These are phyloP conservation scores for Lineus longissimus DNA, from an alignment of 1,140 invertebrate genomes.

Conservation along the genomic window DNA sequence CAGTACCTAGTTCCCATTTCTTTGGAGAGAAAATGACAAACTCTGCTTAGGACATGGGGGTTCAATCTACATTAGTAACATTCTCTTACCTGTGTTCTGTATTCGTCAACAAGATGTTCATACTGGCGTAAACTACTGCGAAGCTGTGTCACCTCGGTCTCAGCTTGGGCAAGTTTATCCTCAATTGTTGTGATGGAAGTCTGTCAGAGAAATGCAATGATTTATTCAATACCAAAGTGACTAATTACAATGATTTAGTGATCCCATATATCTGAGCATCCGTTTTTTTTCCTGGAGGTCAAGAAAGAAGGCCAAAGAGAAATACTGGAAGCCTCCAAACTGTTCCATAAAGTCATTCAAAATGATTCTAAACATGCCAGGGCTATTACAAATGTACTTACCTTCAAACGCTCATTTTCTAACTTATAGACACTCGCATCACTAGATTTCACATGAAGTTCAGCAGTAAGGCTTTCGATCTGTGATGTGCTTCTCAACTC, in stretches of 20 bases:
- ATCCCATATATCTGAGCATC: too few relatives aligned
- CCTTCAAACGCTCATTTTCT: slow-evolving; percentile 48
- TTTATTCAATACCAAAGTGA: too few relatives aligned
- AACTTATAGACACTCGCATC: slow-evolving; percentile 33
- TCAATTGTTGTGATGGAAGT: slow-evolving; percentile 34
- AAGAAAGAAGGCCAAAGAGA: too few relatives aligned
- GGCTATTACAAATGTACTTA: slow-evolving; percentile 16
- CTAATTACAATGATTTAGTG: too few relatives aligned
- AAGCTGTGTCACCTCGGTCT: slow-evolving; percentile 39
- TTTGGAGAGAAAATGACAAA: too few relatives aligned
- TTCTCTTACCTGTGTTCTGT: slow-evolving; percentile 44
- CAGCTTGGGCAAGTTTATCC: slow-evolving; percentile 35
- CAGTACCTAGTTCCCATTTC: too few relatives aligned
- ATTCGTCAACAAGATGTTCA: slow-evolving; percentile 48
- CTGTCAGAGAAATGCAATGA: slow-evolving; percentile 21
- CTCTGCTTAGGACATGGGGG: too few relatives aligned
- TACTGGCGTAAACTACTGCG: slow-evolving; percentile 42
- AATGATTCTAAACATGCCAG: too few relatives aligned
- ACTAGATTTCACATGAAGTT: slow-evolving; percentile 35
- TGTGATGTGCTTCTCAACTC: slow-evolving; percentile 40
- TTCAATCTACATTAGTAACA: too few relatives aligned
- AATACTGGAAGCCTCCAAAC: too few relatives aligned
- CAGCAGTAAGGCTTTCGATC: slow-evolving; percentile 28
- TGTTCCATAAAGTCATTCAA: too few relatives aligned
- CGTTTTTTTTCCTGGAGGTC: too few relatives aligned